Evolutionary conservation across 2,888 invertebrate species (phyloP).

Genomic region (Nipponacmea schrenckii): DNA sequence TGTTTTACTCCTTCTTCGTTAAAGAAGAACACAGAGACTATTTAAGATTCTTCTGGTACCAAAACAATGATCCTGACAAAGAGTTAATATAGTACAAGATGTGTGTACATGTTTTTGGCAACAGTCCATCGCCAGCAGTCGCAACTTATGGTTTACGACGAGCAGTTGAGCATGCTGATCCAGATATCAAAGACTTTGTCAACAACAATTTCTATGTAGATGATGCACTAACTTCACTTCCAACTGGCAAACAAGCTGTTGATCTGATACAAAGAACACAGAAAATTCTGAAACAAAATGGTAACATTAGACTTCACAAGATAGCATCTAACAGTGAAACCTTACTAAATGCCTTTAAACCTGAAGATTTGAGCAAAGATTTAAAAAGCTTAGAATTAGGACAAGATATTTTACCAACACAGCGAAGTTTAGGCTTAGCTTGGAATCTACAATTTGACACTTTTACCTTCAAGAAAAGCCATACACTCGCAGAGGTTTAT

Average conservation of each 20-base stretch:
- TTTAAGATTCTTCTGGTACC: neutral
- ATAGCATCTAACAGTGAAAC: slow-evolving; percentile 19
- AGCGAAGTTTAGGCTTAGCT: slow-evolving; percentile 20
- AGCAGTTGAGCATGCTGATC: no score
- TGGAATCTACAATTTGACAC: slow-evolving; percentile 19
- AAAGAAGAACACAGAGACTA: neutral
- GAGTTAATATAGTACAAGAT: neutral
- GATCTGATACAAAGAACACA: slow-evolving; percentile 26
- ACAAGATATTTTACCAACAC: slow-evolving; percentile 14
- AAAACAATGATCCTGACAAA: neutral
- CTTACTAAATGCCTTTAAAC: slow-evolving; percentile 22
- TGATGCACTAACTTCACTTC: slow-evolving; percentile 28
- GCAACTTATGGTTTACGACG: neutral
- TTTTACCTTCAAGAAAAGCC: slow-evolving; percentile 12
- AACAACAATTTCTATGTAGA: slow-evolving; percentile 33
- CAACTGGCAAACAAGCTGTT: slow-evolving; percentile 3
- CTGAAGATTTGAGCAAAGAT: slow-evolving; percentile 20
- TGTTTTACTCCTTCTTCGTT: neutral
- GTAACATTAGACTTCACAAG: slow-evolving; percentile 32
- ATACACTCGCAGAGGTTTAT: slow-evolving; percentile 15
- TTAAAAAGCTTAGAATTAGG: slow-evolving; percentile 22
- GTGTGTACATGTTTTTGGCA: no score
- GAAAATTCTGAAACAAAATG: slow-evolving; percentile 16
- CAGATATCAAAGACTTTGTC: slow-evolving; percentile 23
- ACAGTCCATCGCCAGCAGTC: neutral